Evolutionary conservation across 2,888 invertebrate genomes (phyloP).

Genomic region (Sipha maydis): DNA sequence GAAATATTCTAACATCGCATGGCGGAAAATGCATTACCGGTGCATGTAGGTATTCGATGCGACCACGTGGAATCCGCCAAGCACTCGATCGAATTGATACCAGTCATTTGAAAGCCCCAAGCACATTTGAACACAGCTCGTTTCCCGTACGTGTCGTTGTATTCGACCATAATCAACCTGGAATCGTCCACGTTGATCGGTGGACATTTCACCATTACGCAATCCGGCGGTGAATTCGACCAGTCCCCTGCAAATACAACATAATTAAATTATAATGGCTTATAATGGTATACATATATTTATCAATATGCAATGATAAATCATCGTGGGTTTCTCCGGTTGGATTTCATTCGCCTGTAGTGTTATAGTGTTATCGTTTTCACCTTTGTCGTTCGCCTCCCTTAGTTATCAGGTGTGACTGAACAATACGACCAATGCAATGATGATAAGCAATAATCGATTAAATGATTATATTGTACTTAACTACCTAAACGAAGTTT

Average conservation of each 20-base stretch:
- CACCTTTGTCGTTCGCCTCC: too few relatives aligned
- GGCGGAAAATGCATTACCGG: constrained; percentile 71
- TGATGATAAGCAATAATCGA: too few relatives aligned
- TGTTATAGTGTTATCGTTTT: too few relatives aligned
- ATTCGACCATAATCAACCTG: constrained; percentile 79
- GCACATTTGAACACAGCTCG: constrained; percentile 84
- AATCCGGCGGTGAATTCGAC: constrained; percentile 79
- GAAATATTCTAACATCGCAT: not conserved
- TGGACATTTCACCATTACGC: constrained; percentile 83
- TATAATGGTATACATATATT: too few relatives aligned
- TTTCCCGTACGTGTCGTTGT: constrained; percentile 84
- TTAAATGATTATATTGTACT: too few relatives aligned
- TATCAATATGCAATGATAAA: too few relatives aligned
- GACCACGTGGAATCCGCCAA: constrained; percentile 84
- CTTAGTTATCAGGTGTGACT: too few relatives aligned
- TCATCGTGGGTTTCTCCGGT: too few relatives aligned
- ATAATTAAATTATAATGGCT: too few relatives aligned
- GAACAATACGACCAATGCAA: too few relatives aligned
- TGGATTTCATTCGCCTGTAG: too few relatives aligned
- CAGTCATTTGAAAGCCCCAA: constrained; percentile 83
- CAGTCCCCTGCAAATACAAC: constrained; percentile 74
- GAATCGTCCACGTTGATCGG: constrained; percentile 76
- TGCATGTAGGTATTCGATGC: constrained; percentile 79
- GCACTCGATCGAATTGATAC: constrained; percentile 82
- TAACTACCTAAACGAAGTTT: too few relatives aligned